phyloP scores from a whole-genome alignment of 2,113 vertebrate species.

The Nymphicus hollandicus region DNA sequence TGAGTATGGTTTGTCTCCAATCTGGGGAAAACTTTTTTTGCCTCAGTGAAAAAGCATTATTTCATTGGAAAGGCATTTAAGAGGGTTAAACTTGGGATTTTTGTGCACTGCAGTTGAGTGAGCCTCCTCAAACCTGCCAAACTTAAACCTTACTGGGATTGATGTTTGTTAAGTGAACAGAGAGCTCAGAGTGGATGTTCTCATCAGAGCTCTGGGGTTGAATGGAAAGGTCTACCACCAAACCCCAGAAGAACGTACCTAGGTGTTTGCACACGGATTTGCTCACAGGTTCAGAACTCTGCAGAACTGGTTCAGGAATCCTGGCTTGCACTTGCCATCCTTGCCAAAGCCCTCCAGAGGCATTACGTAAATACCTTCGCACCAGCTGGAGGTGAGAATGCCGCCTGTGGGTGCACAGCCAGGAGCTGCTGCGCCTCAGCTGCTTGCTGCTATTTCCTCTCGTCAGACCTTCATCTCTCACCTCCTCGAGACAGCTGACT shows the following conservation, averaged over 20 bases:
- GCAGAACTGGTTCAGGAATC: constrained; percentile 2
- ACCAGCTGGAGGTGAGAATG: not conserved
- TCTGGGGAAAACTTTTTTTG: not conserved
- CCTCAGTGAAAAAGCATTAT: not conserved
- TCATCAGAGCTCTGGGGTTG: not conserved
- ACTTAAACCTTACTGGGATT: not conserved
- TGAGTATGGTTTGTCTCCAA: not conserved
- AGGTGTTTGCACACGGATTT: not conserved
- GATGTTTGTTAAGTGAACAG: not conserved
- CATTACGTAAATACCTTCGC: not conserved
- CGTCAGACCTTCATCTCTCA: not conserved
- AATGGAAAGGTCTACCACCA: not conserved
- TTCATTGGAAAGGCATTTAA: not conserved
- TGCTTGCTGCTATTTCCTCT: not conserved
- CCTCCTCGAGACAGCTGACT: not conserved
- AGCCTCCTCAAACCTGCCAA: not conserved
- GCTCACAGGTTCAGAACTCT: not conserved
- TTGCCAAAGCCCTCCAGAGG: not conserved
- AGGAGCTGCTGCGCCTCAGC: not conserved
- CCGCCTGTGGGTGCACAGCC: not conserved
- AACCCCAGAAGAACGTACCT: not conserved
- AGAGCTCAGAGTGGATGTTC: not conserved
- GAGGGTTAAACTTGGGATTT: not conserved
- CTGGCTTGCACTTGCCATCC: not conserved
- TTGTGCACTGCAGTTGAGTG: not conserved